These are phyloP conservation scores for Mechanitis mazaeus DNA, from an alignment of 2,888 invertebrate species.

Conservation along the genomic window DNA sequence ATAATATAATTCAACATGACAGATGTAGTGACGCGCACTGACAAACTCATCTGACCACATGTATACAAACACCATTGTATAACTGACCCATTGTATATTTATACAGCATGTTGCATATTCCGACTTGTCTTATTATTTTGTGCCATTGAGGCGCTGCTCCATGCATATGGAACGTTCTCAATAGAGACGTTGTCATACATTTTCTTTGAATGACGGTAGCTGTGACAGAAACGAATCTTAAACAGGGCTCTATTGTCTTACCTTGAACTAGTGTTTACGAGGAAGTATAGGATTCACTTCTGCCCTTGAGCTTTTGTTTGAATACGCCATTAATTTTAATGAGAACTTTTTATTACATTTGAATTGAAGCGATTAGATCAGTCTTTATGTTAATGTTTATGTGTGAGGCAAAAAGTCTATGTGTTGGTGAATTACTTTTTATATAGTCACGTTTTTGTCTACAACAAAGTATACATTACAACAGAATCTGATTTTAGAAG, in stretches of 20 bases:
- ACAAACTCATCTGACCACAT: constrained; percentile 44
- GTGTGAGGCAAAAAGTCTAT: no score
- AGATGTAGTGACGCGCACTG: constrained; percentile 31
- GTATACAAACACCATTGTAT: constrained; percentile 6
- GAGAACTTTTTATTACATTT: constrained; percentile 4
- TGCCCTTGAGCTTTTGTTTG: constrained; percentile 29
- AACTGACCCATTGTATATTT: constrained; percentile 3
- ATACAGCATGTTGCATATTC: constrained; percentile 46
- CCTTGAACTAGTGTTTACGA: constrained; percentile 48
- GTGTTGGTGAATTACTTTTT: no score
- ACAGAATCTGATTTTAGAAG: no score
- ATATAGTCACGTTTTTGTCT: no score
- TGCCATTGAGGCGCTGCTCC: constrained; percentile 52
- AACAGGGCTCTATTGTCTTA: constrained; percentile 53
- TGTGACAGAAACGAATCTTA: constrained; percentile 39
- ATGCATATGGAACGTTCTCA: constrained; percentile 69
- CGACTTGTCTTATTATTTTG: constrained; percentile 57
- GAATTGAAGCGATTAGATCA: constrained; percentile 4
- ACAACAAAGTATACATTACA: no score
- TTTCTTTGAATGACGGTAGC: constrained; percentile 54
- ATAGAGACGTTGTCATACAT: constrained; percentile 71
- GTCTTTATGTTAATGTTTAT: background rate
- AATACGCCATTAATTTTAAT: constrained; percentile 5
- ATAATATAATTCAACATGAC: constrained; percentile 24
- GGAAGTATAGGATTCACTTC: constrained; percentile 29